These are phyloP conservation scores for Erithacus rubecula DNA, from an alignment of 2,797 vertebrate species.

Conservation along the genomic window DNA sequence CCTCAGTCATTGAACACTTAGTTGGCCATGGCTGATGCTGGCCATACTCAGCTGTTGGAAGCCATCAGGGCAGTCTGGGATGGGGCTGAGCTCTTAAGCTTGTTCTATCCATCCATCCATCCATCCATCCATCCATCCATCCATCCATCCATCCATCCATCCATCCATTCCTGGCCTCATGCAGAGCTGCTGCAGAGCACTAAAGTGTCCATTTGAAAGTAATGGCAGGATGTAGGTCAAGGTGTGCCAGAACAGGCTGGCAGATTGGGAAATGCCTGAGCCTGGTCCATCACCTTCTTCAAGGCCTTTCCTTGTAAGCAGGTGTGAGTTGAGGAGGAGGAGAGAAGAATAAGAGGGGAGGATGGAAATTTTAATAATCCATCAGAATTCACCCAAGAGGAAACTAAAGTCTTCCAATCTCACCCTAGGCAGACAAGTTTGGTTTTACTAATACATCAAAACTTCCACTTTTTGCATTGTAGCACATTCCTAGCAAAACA, in stretches of 20 bases:
- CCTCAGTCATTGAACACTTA: not conserved
- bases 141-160: not conserved
- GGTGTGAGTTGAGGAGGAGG: not conserved
- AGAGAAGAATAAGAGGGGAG: not conserved
- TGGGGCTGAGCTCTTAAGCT: not conserved
- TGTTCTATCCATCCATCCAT: not conserved
- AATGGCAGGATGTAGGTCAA: not conserved
- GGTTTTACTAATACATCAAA: conserved; percentile 14
- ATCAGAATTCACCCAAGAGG: not conserved
- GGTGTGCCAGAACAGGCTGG: not conserved
- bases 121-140: not conserved
- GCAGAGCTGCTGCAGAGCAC: not conserved
- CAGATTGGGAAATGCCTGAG: not conserved
- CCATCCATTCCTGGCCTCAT: not conserved
- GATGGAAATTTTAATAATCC: not conserved
- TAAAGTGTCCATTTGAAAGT: not conserved
- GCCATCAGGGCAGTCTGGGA: not conserved
- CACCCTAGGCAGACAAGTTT: not conserved
- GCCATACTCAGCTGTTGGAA: not conserved
- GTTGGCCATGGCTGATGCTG: rapidly evolving
- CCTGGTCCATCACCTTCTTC: not conserved
- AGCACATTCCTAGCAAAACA: not conserved
- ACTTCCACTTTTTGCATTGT: not conserved
- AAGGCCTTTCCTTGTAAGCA: not conserved
- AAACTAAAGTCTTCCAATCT: not conserved